Conservation (phyloP, 2,888 invertebrate species). For the Acheta domesticus region DNA sequence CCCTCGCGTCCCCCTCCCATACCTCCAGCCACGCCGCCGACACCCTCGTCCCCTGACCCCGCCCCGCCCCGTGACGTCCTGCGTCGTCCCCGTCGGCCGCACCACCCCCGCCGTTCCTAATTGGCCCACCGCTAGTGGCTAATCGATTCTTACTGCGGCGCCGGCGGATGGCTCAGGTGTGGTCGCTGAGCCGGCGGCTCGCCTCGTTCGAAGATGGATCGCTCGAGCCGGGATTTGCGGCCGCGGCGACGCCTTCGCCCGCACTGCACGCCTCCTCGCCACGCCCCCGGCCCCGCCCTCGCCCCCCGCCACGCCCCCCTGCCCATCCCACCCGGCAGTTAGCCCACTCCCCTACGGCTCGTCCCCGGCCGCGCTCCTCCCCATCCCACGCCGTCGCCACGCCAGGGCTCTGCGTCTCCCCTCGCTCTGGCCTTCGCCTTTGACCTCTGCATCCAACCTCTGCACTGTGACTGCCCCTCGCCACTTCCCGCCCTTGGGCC, state of each 20-base stretch:
- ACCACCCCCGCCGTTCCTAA: not conserved
- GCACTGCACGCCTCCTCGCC: not conserved
- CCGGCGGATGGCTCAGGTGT: slow-evolving; percentile 7
- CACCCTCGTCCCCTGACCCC: too few species aligned
- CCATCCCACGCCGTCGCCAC: too few species aligned
- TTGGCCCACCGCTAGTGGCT: slow-evolving; percentile 1
- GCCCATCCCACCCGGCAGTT: not conserved
- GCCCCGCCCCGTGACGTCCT: not conserved
- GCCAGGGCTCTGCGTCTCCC: too few species aligned
- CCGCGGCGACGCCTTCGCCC: not conserved
- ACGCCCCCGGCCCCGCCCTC: not conserved
- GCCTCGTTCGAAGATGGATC: not conserved
- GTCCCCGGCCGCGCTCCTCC: not conserved
- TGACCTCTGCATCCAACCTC: too few species aligned
- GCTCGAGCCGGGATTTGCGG: not conserved
- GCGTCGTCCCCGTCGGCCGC: not conserved
- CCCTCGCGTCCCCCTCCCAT: too few species aligned
- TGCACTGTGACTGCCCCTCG: not conserved
- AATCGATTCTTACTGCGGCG: slow-evolving; percentile 18
- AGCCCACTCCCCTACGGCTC: not conserved
- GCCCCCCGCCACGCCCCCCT: not conserved
- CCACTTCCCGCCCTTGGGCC: not conserved
- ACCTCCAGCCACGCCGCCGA: too few species aligned
- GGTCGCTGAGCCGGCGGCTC: not conserved
- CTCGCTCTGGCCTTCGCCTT: too few species aligned